Conservation (phyloP, 2,797 vertebrate genomes). For the Syndactyla subalaris region DNA sequence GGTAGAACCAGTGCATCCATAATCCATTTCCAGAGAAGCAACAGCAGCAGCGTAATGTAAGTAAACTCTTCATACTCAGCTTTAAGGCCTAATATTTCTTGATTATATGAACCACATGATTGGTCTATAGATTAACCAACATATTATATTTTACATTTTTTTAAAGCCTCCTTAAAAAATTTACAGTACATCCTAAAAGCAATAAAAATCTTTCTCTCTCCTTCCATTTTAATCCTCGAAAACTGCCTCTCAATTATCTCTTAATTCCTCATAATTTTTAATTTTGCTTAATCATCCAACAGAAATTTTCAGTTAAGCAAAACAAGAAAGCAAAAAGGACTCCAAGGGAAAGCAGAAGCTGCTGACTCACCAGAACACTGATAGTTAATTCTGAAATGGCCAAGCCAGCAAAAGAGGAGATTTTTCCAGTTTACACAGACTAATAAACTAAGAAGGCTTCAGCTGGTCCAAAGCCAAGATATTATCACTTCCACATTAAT, state of each 20-base stretch:
- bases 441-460: slow-evolving; percentile 44
- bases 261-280: background rate
- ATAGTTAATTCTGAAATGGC: slow-evolving; percentile 11
- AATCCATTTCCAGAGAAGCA: background rate
- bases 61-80: slow-evolving; percentile 30
- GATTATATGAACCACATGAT: background rate
- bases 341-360: background rate
- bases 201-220: slow-evolving; percentile 37
- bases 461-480: slow-evolving; percentile 24
- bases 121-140: slow-evolving; percentile 26
- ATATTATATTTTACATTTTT: background rate
- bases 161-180: slow-evolving; percentile 53
- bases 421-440: slow-evolving; percentile 67
- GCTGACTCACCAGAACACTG: background rate
- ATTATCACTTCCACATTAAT: slow-evolving; percentile 32
- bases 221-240: slow-evolving; percentile 33
- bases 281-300: background rate
- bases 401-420: slow-evolving; percentile 23
- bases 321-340: slow-evolving; percentile 18
- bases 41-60: background rate
- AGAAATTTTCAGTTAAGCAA: background rate
- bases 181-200: slow-evolving; percentile 49
- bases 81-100: slow-evolving; percentile 51
- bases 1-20: background rate
- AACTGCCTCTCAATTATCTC: slow-evolving; percentile 3